Base-by-base conservation (phyloP, 2,797 vertebrate genomes). In the Rousettus madagascariensis region DNA sequence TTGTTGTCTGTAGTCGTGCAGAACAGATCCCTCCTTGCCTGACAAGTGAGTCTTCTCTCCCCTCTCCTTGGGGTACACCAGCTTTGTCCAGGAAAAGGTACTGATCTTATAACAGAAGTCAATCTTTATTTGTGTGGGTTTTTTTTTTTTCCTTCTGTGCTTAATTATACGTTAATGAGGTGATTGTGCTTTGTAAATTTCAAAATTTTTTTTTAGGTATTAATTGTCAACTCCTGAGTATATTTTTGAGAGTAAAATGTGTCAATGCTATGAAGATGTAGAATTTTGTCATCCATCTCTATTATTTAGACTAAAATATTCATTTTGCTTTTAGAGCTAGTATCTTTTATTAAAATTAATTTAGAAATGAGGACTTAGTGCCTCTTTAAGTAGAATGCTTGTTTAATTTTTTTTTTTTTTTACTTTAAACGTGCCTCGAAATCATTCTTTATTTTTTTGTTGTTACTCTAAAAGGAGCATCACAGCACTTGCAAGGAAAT, bases 41-140 rank as follows among this genome's bases (percentile, higher is more conserved):
- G 99, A 99, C 99, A 98, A 99, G 99, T 95, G 99, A 99, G 99
- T 99, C 99, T 98, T 99, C 99, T 97, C 99, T 99, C 98, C 99
- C 99, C 99, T 99, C 99, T 98, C 99, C 99, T 55, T 99, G 99
- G 99, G 99, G 99, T 96, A 99, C 99, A 43, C 99, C 99, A 98
- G 99, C 99, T 97, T 99, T 99, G 98, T 98, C 99, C 98, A 99
- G 99, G 98, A 99, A 99, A 99, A 99, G 99, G 99, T 99, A 99
- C 98, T 97, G 98, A 98, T 95, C 98, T 97, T 96, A 86, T 79
- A 93, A 96, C 90, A 98, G 96, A 97, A 97, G 91, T 95, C 96
- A 38, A 43, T 97, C 93, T 97, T 13, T 0, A 88, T 95, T 94
- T 63, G 5, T 53, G 57, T 92, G 95, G 86, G 49, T 79, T 97